Conservation (phyloP, 1,140 invertebrate species). For the Drosophila auraria region DNA sequence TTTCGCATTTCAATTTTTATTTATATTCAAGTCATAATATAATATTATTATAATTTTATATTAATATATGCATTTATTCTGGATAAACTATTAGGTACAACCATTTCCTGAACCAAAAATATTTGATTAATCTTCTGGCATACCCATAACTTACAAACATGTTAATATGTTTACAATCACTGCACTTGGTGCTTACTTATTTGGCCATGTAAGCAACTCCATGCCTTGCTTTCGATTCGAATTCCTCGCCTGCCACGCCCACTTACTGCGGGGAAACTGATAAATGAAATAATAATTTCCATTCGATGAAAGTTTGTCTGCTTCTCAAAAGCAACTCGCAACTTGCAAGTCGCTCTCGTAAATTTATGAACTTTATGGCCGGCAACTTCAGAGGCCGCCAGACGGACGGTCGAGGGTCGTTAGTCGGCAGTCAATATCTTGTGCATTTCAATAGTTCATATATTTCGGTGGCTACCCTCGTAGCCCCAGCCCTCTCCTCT, state of each 20-base stretch:
- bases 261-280: constrained; percentile 34
- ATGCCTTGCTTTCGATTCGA: not conserved
- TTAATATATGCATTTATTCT: too few relatives aligned
- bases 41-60: too few relatives aligned
- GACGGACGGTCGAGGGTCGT: constrained; percentile 25
- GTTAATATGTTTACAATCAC: not conserved
- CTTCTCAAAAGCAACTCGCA: constrained; percentile 29
- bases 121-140: not conserved
- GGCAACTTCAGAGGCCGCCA: constrained; percentile 37
- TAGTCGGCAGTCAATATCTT: constrained; percentile 63
- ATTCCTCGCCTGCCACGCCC: not conserved
- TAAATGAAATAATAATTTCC: constrained; percentile 57
- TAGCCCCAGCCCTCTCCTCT: not conserved
- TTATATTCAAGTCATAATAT: too few relatives aligned
- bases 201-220: not conserved
- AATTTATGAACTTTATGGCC: constrained; percentile 59
- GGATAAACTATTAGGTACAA: too few relatives aligned
- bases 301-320: constrained; percentile 54
- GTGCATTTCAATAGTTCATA: constrained; percentile 72
- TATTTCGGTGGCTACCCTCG: constrained; percentile 51
- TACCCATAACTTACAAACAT: not conserved
- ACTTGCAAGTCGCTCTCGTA: constrained; percentile 42
- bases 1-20: too few relatives aligned
- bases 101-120: not conserved
- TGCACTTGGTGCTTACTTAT: not conserved